These are phyloP conservation scores for Agrochola lota DNA, from an alignment of 2,888 invertebrate species.

Conservation along the genomic window DNA sequence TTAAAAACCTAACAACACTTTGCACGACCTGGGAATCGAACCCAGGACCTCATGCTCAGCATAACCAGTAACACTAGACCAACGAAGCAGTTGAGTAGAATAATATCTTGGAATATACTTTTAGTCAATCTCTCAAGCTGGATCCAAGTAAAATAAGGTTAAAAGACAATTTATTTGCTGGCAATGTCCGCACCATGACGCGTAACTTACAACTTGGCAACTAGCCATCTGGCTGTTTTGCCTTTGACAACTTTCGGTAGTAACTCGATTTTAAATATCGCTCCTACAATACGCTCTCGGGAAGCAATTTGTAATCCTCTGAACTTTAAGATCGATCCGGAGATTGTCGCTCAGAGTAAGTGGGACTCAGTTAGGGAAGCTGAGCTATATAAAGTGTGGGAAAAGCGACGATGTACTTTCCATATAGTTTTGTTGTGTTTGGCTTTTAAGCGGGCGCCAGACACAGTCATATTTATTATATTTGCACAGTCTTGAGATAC, in stretches of 20 bases:
- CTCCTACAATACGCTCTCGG: constrained; percentile 12
- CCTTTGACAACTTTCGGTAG: constrained; percentile 38
- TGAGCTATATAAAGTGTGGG: background rate
- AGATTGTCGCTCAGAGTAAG: constrained; percentile 23
- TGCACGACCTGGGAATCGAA: too few species aligned
- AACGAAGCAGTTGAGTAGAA: too few species aligned
- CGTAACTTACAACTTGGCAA: constrained; percentile 23
- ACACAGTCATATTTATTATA: too few species aligned
- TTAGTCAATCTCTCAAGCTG: background rate
- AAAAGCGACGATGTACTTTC: background rate
- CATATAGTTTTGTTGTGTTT: background rate
- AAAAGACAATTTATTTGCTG: constrained; percentile 20
- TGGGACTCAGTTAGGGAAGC: background rate
- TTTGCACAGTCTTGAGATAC: too few species aligned
- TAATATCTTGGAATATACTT: too few species aligned
- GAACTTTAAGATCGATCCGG: constrained; percentile 16
- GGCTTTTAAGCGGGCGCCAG: too few species aligned
- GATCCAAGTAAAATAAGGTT: background rate
- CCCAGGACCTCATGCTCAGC: too few species aligned
- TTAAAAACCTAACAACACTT: too few species aligned
- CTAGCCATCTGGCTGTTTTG: constrained; percentile 27
- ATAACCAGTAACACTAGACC: too few species aligned
- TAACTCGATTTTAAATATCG: constrained; percentile 52
- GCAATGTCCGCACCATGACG: constrained; percentile 19
- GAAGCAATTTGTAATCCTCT: constrained; percentile 45